Percentiles rank a stretch among this genome's conserved stretches.
Evolutionary conservation across 2,113 vertebrate species (phyloP).

Genomic region (Cebidichthys violaceus): DNA sequence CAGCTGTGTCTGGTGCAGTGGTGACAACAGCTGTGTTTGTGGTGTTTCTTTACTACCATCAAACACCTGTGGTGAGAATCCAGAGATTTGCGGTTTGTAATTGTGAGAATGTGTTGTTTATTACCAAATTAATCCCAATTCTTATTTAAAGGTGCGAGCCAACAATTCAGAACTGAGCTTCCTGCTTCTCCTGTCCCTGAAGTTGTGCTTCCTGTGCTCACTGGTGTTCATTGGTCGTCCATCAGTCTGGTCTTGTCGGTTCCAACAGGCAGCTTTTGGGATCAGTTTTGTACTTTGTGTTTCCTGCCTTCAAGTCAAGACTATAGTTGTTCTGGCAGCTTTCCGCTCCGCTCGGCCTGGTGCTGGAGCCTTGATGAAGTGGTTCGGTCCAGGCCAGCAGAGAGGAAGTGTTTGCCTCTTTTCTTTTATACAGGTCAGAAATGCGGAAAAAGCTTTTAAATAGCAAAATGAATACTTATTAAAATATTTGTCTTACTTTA

Average conservation of each 20-base stretch:
- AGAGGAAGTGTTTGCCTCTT: conserved; percentile 75
- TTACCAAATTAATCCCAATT: neutral
- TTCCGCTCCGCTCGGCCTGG: conserved; percentile 77
- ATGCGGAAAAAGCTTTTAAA: neutral
- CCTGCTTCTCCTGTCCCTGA: conserved; percentile 79
- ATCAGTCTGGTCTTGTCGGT: conserved; percentile 76
- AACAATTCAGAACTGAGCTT: conserved; percentile 86
- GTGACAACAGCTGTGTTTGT: conserved; percentile 78
- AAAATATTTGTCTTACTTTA: neutral
- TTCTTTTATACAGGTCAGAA: conserved; percentile 65
- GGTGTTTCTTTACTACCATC: conserved; percentile 73
- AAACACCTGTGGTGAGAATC: conserved; percentile 74
- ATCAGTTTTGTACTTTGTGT: conserved; percentile 83
- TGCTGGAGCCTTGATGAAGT: conserved; percentile 71
- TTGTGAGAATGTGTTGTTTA: neutral
- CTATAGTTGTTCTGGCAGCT: conserved; percentile 82
- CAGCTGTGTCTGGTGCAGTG: conserved; percentile 69
- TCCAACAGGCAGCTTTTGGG: conserved; percentile 83
- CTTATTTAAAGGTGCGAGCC: conserved; percentile 69
- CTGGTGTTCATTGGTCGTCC: conserved; percentile 82
- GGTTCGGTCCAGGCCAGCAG: conserved; percentile 80
- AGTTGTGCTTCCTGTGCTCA: conserved; percentile 83
- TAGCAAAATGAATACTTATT: neutral
- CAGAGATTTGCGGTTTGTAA: neutral
- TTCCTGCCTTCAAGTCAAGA: conserved; percentile 83